phyloP scores from a whole-genome alignment of 2,113 vertebrate genomes.

The Callorhinus ursinus region DNA sequence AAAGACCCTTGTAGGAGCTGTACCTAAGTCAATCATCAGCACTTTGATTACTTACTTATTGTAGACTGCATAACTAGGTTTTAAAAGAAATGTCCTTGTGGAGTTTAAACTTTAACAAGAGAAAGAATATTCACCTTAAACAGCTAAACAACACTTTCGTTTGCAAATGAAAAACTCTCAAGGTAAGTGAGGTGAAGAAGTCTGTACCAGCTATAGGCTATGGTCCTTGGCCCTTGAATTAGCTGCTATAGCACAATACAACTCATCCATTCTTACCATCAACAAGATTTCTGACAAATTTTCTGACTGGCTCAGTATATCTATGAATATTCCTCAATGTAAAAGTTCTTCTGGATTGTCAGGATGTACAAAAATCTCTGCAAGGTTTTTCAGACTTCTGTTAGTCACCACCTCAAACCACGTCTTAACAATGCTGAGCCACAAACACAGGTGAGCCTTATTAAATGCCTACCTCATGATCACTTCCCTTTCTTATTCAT shows the following conservation, averaged over 20 bases:
- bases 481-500: neutral
- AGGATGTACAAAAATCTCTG: neutral
- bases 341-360: neutral
- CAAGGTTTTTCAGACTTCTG: neutral
- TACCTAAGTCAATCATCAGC: neutral
- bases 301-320: neutral
- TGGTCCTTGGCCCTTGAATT: neutral
- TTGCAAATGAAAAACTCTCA: neutral
- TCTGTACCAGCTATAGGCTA: neutral
- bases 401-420: neutral
- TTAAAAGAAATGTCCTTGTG: neutral
- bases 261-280: neutral
- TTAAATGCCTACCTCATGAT: too few relatives aligned
- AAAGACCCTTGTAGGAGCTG: neutral
- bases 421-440: neutral
- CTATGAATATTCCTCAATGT: neutral
- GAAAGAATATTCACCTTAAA: neutral
- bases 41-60: neutral
- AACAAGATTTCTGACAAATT: neutral
- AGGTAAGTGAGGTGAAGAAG: neutral
- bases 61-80: neutral
- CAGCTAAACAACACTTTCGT: neutral
- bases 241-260: neutral
- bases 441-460: neutral
- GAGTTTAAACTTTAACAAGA: neutral